Percentiles rank a stretch among this genome's conserved stretches.
These are phyloP conservation scores for Ethmia dodecea DNA, from an alignment of 2,888 invertebrate species.

Conservation along the genomic window DNA sequence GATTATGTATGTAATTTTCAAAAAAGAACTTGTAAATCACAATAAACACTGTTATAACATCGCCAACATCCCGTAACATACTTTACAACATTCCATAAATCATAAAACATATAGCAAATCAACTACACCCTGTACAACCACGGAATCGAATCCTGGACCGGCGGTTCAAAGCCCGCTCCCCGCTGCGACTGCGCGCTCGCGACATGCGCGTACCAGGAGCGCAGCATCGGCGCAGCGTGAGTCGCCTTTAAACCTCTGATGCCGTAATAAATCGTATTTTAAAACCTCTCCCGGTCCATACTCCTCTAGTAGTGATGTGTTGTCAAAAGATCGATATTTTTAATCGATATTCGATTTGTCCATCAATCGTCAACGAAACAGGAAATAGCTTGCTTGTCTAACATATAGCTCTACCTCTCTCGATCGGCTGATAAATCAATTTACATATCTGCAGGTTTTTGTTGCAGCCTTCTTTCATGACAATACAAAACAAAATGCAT, in stretches of 20 bases:
- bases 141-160: constrained; percentile 31
- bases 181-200: constrained; percentile 36
- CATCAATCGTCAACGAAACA: too few relatives aligned
- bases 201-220: constrained; percentile 40
- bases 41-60: not conserved
- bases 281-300: constrained; percentile 35
- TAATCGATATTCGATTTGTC: too few relatives aligned
- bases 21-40: too few relatives aligned
- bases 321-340: too few relatives aligned
- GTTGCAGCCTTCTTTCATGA: too few relatives aligned
- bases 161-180: constrained; percentile 39
- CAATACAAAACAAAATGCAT: too few relatives aligned
- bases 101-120: not conserved
- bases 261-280: constrained; percentile 54
- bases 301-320: constrained; percentile 25
- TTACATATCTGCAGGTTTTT: too few relatives aligned
- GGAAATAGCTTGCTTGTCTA: too few relatives aligned
- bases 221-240: constrained; percentile 31
- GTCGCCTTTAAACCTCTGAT: constrained; percentile 36
- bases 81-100: constrained; percentile 2
- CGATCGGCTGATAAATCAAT: too few relatives aligned
- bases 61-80: not conserved
- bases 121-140: constrained; percentile 9
- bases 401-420: too few relatives aligned
- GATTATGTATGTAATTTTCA: too few relatives aligned